Conservation (phyloP, 1,140 invertebrate species). For the Leptinotarsa lineolata region DNA sequence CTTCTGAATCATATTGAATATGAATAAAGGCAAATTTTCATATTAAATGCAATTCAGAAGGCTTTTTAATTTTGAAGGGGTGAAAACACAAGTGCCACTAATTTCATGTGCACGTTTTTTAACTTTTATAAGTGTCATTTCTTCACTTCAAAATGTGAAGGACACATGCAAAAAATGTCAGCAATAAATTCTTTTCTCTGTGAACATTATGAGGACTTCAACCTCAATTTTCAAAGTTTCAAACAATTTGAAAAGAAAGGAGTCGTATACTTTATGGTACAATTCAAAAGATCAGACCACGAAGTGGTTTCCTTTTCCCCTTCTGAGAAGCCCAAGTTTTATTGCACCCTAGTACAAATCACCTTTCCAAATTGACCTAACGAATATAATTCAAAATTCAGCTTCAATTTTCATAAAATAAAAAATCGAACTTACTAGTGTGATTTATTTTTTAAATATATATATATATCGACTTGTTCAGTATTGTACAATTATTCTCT, state of each 20-base stretch:
- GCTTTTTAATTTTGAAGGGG: too few relatives aligned
- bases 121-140: background rate
- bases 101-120: too few relatives aligned
- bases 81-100: too few relatives aligned
- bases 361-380: too few relatives aligned
- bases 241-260: background rate
- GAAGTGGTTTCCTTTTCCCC: background rate
- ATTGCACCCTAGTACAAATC: too few relatives aligned
- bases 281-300: conserved; percentile 7
- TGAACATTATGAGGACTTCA: background rate
- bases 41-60: too few relatives aligned
- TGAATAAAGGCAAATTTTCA: too few relatives aligned
- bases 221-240: background rate
- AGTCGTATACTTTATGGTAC: background rate
- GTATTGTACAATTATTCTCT: conserved; percentile 21
- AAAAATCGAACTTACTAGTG: too few relatives aligned
- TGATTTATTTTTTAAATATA: too few relatives aligned
- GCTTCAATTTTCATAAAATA: too few relatives aligned
- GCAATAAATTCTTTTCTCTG: background rate
- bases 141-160: background rate
- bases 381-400: too few relatives aligned
- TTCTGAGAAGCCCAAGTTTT: background rate
- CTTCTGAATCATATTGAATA: too few relatives aligned
- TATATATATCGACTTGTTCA: background rate
- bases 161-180: background rate